Evolutionary conservation across 2,113 vertebrate genomes (phyloP).

Genomic region (Phainopepla nitens): DNA sequence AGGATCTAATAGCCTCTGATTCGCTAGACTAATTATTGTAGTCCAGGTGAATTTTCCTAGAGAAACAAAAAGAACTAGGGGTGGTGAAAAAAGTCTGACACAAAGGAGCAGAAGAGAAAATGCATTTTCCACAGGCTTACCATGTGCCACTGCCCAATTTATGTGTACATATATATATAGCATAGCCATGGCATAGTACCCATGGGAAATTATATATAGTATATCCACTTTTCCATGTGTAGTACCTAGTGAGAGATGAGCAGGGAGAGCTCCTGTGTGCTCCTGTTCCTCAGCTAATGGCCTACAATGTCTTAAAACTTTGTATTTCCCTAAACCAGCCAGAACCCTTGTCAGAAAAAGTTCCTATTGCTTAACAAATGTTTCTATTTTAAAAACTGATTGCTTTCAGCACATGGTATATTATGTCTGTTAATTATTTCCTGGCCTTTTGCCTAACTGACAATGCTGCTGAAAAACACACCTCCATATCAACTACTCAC

Average conservation of each 20-base stretch:
- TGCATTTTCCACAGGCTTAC: neutral
- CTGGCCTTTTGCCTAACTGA: neutral
- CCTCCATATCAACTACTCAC: neutral
- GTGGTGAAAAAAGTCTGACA: neutral
- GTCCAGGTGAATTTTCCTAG: neutral
- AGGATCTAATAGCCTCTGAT: neutral
- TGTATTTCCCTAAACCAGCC: neutral
- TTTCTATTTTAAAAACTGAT: neutral
- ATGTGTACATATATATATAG: neutral
- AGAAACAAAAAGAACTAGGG: neutral
- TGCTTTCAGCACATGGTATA: neutral
- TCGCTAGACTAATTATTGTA: neutral
- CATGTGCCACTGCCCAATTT: neutral
- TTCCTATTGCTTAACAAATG: neutral
- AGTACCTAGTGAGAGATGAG: neutral
- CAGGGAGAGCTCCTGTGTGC: neutral
- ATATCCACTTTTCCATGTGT: neutral
- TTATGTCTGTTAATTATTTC: neutral
- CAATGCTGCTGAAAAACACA: conserved; percentile 21
- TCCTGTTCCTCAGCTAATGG: neutral
- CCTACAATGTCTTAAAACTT: neutral
- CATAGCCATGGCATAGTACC: neutral
- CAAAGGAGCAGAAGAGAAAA: neutral
- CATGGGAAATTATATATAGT: neutral
- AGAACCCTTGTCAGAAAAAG: neutral